These are phyloP conservation scores for Ciconia stormi DNA, from an alignment of 2,113 vertebrate genomes.

Conservation along the genomic window DNA sequence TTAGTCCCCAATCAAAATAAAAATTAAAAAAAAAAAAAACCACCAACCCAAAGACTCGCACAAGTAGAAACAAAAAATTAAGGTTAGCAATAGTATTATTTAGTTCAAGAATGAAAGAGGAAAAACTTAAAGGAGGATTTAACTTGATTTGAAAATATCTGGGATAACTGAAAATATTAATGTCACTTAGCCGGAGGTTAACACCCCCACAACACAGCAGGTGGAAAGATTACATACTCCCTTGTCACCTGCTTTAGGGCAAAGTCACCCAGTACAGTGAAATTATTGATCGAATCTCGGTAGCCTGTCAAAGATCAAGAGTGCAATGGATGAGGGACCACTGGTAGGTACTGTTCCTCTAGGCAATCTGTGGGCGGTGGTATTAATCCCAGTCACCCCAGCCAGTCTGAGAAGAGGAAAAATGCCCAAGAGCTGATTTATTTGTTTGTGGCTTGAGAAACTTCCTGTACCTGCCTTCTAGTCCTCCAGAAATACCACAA, in stretches of 20 bases:
- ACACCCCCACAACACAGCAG: fast-evolving
- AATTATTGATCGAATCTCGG: background rate
- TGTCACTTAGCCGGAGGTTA: background rate
- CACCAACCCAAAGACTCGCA: background rate
- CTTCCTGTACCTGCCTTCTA: background rate
- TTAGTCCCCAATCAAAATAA: background rate
- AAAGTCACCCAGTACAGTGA: background rate
- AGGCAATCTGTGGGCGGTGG: background rate
- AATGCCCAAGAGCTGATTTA: background rate
- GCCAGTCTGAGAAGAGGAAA: background rate
- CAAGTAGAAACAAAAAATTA: background rate
- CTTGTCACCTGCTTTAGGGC: background rate
- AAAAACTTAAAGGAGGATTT: background rate
- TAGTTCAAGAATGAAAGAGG: background rate
- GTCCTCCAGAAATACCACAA: background rate
- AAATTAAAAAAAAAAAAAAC: background rate
- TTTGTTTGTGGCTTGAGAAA: background rate
- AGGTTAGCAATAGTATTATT: background rate
- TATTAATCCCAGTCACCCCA: background rate
- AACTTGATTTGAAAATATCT: background rate
- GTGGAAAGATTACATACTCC: background rate
- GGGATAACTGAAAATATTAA: background rate
- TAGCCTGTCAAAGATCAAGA: background rate
- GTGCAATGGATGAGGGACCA: background rate
- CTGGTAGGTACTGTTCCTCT: fast-evolving